Percentiles rank a stretch among this genome's conserved stretches.
Conservation (phyloP, 2,888 invertebrate genomes). For the Cyclophora albipunctata region DNA sequence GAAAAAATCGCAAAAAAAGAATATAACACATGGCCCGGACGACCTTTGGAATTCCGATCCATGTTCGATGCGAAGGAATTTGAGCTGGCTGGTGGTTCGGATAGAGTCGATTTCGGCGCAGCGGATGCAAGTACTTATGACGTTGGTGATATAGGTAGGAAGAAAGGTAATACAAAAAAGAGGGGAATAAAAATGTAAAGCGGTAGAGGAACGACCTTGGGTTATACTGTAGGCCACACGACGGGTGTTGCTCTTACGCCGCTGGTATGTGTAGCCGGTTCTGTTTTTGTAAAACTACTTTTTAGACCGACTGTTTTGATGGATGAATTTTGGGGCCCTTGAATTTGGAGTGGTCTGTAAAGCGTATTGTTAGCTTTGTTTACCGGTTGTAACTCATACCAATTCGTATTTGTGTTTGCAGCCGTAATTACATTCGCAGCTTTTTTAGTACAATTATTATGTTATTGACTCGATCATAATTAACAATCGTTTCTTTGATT, state of each 20-base stretch:
- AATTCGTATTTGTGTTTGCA: too few relatives aligned
- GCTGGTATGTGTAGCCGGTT: conserved; percentile 48
- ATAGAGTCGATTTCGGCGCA: conserved; percentile 27
- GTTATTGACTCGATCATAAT: background rate
- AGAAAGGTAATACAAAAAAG: conserved; percentile 64
- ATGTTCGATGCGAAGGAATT: conserved; percentile 13
- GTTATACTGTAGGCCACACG: conserved; percentile 66
- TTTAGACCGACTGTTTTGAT: conserved; percentile 51
- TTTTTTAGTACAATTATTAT: too few relatives aligned
- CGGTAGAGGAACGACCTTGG: conserved; percentile 69
- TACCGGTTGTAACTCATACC: too few relatives aligned
- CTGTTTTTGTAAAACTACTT: conserved; percentile 49
- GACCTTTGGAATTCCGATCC: conserved; percentile 63
- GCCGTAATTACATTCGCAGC: background rate
- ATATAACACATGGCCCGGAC: conserved; percentile 54
- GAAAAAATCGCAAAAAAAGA: conserved; percentile 64
- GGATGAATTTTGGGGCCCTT: conserved; percentile 49
- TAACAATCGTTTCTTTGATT: background rate
- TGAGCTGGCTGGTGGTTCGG: conserved; percentile 10
- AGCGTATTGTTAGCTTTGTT: background rate
- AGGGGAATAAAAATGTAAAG: conserved; percentile 56
- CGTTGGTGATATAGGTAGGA: conserved; percentile 37
- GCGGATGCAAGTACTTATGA: conserved; percentile 20
- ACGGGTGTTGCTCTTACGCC: conserved; percentile 52
- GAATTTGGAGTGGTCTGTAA: conserved; percentile 22